phyloP scores from a whole-genome alignment of 2,888 invertebrate species.

The Ophion ventricosus region DNA sequence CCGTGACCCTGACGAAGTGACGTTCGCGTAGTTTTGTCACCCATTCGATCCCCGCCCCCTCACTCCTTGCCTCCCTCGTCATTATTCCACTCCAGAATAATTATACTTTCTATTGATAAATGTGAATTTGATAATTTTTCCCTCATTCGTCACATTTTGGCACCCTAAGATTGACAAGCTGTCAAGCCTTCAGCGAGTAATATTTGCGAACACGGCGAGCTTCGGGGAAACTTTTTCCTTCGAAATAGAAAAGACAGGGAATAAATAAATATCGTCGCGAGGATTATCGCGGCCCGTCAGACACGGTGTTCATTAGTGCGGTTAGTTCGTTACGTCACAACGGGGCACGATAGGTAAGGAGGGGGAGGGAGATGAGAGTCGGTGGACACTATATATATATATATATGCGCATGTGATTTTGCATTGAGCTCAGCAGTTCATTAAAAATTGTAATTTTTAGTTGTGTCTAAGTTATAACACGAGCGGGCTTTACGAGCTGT shows the following conservation, averaged over 20 bases:
- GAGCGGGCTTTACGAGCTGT: not conserved
- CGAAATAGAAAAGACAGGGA: not conserved
- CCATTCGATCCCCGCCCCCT: not conserved
- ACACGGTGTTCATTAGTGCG: conserved; percentile 13
- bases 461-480: conserved; percentile 31
- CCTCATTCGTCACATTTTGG: too few species aligned
- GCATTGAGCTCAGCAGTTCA: conserved; percentile 28
- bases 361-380: not conserved
- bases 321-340: conserved; percentile 33
- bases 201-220: too few species aligned
- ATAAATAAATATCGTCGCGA: not conserved
- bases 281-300: not conserved
- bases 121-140: not conserved
- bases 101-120: not conserved
- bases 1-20: not conserved
- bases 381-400: not conserved
- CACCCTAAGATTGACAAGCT: too few species aligned
- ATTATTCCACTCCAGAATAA: not conserved
- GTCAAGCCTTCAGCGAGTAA: too few species aligned
- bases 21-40: not conserved
- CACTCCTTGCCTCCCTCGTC: not conserved
- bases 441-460: conserved; percentile 56
- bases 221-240: not conserved
- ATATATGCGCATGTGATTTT: conserved; percentile 11
- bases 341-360: not conserved